A percentile compares a stretch with the other conserved stretches of the same genome.
These are phyloP conservation scores for Myxocyprinus asiaticus DNA, from an alignment of 2,113 vertebrate species.

Conservation along the genomic window DNA sequence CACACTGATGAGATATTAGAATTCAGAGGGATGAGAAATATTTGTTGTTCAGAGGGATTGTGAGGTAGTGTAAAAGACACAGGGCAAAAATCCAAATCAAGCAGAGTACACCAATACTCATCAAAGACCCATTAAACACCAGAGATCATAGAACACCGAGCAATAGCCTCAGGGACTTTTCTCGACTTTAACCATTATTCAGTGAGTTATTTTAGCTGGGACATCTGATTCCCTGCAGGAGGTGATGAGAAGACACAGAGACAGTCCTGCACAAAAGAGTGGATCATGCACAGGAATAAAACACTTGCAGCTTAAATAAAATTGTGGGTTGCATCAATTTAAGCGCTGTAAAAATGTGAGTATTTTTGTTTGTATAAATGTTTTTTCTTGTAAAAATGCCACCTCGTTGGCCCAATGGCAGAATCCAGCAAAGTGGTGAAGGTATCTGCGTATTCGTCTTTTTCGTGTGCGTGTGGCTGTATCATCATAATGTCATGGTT, in stretches of 20 bases:
- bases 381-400: no score
- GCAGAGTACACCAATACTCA: slow-evolving; percentile 11
- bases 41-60: not conserved
- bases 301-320: not conserved
- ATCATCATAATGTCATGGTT: no score
- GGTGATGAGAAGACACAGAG: slow-evolving; percentile 5
- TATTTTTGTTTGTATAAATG: no score
- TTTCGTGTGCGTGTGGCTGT: no score
- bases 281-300: not conserved
- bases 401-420: no score
- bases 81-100: slow-evolving; percentile 20
- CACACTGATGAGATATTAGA: slow-evolving; percentile 32
- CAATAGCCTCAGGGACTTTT: slow-evolving; percentile 12
- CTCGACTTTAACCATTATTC: slow-evolving; percentile 9
- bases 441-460: no score
- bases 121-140: slow-evolving; percentile 32
- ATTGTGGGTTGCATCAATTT: not conserved
- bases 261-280: not conserved
- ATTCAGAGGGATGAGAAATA: slow-evolving; percentile 20
- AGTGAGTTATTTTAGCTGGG: not conserved
- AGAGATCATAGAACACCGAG: slow-evolving; percentile 16
- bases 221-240: not conserved
- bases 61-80: slow-evolving; percentile 3
- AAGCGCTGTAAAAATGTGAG: not conserved
- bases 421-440: no score